Conservation (phyloP, 2,888 invertebrate species). For the Steinernema carpocapsae region DNA sequence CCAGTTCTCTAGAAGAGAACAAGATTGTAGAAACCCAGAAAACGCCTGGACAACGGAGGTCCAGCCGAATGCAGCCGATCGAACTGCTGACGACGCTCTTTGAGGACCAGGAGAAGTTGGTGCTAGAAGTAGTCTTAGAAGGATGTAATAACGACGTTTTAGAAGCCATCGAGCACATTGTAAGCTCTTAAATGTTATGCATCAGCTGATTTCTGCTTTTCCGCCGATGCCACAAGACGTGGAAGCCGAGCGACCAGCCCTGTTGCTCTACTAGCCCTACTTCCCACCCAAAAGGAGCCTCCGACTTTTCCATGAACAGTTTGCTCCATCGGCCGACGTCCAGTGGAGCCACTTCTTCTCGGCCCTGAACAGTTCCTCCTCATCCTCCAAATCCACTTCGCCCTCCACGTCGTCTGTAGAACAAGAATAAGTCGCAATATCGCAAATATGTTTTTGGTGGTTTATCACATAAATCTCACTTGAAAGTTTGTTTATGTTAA, state of each 20-base stretch:
- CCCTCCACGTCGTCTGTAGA: conserved; percentile 7
- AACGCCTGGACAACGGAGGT: not conserved
- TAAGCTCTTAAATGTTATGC: not conserved
- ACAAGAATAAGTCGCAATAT: not conserved
- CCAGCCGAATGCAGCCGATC: conserved; percentile 49
- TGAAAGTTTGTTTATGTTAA: conserved; percentile 28
- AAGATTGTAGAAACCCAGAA: too few relatives aligned
- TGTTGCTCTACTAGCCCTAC: not conserved
- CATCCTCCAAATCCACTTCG: not conserved
- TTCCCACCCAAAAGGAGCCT: not conserved
- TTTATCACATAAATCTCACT: conserved; percentile 10
- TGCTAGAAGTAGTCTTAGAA: conserved; percentile 86
- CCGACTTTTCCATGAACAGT: conserved; percentile 31
- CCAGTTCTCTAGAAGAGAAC: conserved; percentile 22
- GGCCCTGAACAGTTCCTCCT: not conserved
- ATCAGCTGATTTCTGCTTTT: conserved; percentile 2
- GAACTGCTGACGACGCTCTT: conserved; percentile 87
- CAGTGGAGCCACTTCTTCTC: conserved; percentile 17
- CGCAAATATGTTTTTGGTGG: not conserved
- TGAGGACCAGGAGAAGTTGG: conserved; percentile 77
- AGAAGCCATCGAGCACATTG: conserved; percentile 86
- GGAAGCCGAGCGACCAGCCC: not conserved
- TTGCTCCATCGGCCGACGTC: conserved; percentile 11
- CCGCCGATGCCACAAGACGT: conserved; percentile 1
- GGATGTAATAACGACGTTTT: conserved; percentile 89